Evolutionary conservation across 37 sponge, comb jelly and placozoan species (phyloP).

Genomic region (Cladorhizidae sp.): DNA sequence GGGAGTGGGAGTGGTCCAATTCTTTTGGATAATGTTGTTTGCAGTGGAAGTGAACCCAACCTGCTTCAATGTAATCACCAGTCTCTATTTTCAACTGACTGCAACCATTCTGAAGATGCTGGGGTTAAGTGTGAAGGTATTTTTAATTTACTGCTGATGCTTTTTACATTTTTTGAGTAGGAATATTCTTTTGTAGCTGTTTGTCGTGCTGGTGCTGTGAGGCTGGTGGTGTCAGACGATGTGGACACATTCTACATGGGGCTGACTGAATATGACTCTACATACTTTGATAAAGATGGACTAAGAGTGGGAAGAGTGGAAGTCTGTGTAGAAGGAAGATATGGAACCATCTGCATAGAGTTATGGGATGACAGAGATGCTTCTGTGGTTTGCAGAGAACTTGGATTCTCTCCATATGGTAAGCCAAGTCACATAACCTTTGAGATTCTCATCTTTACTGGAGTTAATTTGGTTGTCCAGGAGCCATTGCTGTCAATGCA

Average conservation of each 20-base stretch:
- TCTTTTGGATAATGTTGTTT: slow-evolving; percentile 3
- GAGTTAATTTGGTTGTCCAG: background rate
- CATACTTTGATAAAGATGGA: slow-evolving; percentile 29
- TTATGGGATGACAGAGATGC: slow-evolving; percentile 38
- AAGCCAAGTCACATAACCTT: background rate
- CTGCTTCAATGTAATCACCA: background rate
- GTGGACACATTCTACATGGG: background rate
- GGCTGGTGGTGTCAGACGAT: slow-evolving; percentile 5
- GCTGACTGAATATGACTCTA: background rate
- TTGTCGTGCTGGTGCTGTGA: slow-evolving; percentile 21
- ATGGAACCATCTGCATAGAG: slow-evolving; percentile 40
- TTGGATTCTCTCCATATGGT: slow-evolving; percentile 52
- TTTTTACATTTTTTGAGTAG: too few species aligned
- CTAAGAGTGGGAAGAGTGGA: slow-evolving; percentile 48
- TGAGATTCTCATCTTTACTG: background rate
- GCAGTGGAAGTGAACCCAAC: background rate
- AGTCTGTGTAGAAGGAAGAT: slow-evolving; percentile 35
- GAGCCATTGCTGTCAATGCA: slow-evolving; percentile 25
- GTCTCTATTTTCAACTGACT: background rate
- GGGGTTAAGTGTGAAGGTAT: slow-evolving; percentile 44
- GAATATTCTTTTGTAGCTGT: slow-evolving; percentile 11
- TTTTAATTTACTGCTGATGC: too few species aligned
- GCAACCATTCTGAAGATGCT: slow-evolving; percentile 19
- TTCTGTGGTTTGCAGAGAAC: slow-evolving; percentile 38
- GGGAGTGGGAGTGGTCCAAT: slow-evolving; percentile 6